Percentiles rank a stretch among this genome's conserved stretches.
phyloP scores from a whole-genome alignment of 2,113 vertebrate species.

The Thalassarche chlororhynchos region DNA sequence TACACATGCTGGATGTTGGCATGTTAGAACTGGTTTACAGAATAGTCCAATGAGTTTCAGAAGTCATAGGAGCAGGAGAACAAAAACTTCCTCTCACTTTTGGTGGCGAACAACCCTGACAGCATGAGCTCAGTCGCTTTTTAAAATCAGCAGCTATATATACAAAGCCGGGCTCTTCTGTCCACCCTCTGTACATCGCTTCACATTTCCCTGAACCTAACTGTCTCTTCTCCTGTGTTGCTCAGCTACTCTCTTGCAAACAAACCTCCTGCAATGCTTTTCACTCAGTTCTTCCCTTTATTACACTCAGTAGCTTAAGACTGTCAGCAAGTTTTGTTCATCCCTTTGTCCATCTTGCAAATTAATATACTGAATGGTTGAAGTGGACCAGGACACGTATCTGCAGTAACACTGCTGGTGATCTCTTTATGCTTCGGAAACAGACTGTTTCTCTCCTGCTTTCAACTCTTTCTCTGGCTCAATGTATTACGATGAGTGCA shows the following conservation, averaged over 20 bases:
- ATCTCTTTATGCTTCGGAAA: neutral
- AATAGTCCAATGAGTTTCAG: neutral
- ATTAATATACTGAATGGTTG: neutral
- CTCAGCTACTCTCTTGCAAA: neutral
- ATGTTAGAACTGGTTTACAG: neutral
- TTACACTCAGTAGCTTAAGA: neutral
- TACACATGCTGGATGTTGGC: neutral
- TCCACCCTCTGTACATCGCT: neutral
- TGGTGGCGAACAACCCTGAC: neutral
- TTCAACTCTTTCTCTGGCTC: neutral
- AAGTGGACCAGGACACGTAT: neutral
- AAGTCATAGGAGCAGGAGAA: neutral
- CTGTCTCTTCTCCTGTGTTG: too few species aligned
- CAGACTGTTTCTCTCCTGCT: neutral
- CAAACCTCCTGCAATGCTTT: neutral
- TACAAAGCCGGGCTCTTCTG: neutral
- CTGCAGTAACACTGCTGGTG: neutral
- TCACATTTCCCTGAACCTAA: neutral
- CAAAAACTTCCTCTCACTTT: neutral
- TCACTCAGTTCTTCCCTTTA: neutral
- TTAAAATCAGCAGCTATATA: neutral
- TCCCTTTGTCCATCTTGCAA: neutral
- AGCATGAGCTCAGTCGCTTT: neutral
- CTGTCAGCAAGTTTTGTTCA: neutral
- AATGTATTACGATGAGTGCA: neutral